These are phyloP conservation scores for Rhaphigaster nebulosa DNA, from an alignment of 2,888 invertebrate species.

Conservation along the genomic window DNA sequence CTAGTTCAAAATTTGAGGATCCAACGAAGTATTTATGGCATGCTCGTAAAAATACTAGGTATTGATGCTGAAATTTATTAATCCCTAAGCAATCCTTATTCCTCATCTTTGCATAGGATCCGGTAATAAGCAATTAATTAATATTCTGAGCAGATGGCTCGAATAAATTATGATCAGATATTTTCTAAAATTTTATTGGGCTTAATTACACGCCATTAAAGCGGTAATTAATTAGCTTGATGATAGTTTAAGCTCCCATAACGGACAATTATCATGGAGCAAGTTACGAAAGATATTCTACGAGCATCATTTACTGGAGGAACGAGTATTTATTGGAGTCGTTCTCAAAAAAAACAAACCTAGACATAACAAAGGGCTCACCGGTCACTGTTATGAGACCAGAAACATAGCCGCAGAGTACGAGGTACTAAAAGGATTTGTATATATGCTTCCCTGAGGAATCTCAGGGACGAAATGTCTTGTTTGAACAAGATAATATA, in stretches of 20 bases:
- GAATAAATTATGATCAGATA: not conserved
- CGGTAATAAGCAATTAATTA: not conserved
- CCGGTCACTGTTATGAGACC: not conserved
- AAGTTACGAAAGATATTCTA: not conserved
- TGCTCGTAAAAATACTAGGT: too few species aligned
- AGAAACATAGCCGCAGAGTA: not conserved
- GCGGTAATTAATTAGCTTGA: not conserved
- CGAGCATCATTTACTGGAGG: not conserved
- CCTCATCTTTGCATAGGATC: not conserved
- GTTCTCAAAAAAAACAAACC: not conserved
- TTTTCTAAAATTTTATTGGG: not conserved
- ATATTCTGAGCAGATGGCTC: not conserved
- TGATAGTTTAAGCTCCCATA: not conserved
- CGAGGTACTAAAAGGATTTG: slow-evolving; percentile 38
- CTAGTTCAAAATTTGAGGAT: too few species aligned
- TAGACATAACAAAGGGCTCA: not conserved
- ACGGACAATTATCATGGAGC: not conserved
- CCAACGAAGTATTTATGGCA: too few species aligned
- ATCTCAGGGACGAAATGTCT: slow-evolving; percentile 42
- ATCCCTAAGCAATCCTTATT: not conserved
- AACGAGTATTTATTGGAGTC: not conserved
- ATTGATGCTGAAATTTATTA: not conserved
- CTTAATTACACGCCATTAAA: not conserved
- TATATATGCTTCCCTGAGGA: not conserved
- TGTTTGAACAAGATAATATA: slow-evolving; percentile 48